Evolutionary conservation across 2,888 invertebrate species (phyloP).

Genomic region (Antitype chi): DNA sequence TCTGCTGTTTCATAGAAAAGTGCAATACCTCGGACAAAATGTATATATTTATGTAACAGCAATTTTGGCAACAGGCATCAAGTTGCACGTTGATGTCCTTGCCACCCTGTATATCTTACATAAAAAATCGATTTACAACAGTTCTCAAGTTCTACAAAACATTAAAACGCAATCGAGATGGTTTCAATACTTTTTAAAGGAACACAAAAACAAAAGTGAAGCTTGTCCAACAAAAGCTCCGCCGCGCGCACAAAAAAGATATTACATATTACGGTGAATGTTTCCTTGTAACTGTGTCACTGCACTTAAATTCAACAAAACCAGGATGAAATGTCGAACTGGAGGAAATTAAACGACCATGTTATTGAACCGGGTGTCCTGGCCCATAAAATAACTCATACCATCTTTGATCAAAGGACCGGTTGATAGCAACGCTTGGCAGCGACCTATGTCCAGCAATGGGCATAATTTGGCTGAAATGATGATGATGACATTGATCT

Average conservation of each 20-base stretch:
- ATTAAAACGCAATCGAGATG: conserved; percentile 36
- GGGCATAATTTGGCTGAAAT: not conserved
- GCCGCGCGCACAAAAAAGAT: conserved; percentile 48
- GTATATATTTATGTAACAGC: too few relatives aligned
- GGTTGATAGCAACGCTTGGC: too few relatives aligned
- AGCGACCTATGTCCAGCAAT: not conserved
- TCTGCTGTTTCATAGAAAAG: too few relatives aligned
- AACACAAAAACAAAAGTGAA: conserved; percentile 46
- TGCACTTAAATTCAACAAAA: conserved; percentile 43
- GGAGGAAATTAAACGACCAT: conserved; percentile 13
- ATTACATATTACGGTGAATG: conserved; percentile 52
- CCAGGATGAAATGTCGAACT: conserved; percentile 25
- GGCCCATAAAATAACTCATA: not conserved
- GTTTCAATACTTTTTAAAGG: conserved; percentile 45
- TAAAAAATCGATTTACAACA: conserved; percentile 20
- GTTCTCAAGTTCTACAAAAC: conserved; percentile 21
- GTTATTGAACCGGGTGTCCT: conserved; percentile 17
- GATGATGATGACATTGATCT: not conserved
- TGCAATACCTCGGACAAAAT: too few relatives aligned
- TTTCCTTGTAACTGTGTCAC: conserved; percentile 56
- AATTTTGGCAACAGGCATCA: too few relatives aligned
- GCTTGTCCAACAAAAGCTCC: conserved; percentile 34
- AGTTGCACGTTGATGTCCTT: too few relatives aligned
- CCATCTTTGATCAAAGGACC: not conserved
- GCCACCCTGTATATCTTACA: not conserved